Evolutionary conservation across 2,113 vertebrate species (phyloP).

Genomic region (Anhinga anhinga): DNA sequence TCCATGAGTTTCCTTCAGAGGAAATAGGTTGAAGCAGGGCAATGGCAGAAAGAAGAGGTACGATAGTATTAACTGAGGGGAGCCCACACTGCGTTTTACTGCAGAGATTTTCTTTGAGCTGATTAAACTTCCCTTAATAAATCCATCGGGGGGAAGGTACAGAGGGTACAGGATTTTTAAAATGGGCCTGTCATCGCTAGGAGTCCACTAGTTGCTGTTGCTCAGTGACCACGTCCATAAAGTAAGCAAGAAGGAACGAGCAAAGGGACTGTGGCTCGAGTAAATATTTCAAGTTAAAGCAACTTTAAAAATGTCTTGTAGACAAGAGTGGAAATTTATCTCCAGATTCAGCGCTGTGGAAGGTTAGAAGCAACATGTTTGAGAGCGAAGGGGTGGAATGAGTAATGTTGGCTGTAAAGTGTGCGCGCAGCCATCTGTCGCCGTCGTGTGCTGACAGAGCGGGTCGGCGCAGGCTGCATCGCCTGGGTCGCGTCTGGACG

Average conservation of each 20-base stretch:
- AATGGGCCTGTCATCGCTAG: background rate
- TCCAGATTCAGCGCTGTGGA: background rate
- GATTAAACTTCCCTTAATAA: constrained; percentile 39
- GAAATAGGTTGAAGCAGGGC: background rate
- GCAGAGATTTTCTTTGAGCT: background rate
- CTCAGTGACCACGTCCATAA: background rate
- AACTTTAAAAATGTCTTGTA: background rate
- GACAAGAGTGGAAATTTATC: background rate
- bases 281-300: constrained; percentile 35
- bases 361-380: background rate
- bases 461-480: background rate
- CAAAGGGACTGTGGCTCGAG: background rate
- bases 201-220: background rate
- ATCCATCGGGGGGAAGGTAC: background rate
- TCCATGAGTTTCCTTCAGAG: background rate
- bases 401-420: background rate
- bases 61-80: background rate
- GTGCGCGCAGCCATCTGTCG: background rate
- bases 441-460: background rate
- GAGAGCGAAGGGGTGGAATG: background rate
- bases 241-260: background rate
- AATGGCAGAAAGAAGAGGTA: background rate
- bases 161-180: background rate
- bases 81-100: background rate
- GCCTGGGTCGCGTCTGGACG: background rate